A percentile compares a stretch with the other conserved stretches of the same genome.
These are phyloP conservation scores for Bombus consobrinus DNA, from an alignment of 1,140 invertebrate genomes.

Conservation along the genomic window DNA sequence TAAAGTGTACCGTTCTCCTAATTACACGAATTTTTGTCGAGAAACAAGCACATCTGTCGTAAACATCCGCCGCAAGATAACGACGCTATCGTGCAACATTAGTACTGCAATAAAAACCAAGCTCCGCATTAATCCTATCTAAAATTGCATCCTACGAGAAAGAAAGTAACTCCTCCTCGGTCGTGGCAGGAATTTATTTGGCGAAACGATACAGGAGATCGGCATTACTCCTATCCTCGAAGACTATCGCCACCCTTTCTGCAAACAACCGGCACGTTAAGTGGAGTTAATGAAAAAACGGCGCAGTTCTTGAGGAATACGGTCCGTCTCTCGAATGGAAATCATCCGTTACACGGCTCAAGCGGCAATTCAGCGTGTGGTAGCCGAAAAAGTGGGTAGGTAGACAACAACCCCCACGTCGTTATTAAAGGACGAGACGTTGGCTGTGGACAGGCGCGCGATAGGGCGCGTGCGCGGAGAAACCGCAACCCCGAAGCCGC, in stretches of 20 bases:
- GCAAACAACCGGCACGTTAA: conserved; percentile 15
- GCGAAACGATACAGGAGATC: background rate
- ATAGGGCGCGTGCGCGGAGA: conserved; percentile 69
- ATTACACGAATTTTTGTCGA: conserved; percentile 22
- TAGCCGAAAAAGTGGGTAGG: conserved; percentile 30
- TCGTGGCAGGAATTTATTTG: background rate
- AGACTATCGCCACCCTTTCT: conserved; percentile 2
- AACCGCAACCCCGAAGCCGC: conserved; percentile 75
- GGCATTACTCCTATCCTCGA: background rate
- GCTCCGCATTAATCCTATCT: background rate
- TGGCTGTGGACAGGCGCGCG: conserved; percentile 62
- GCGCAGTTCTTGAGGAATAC: conserved; percentile 12
- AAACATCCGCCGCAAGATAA: conserved; percentile 4
- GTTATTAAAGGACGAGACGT: conserved; percentile 65
- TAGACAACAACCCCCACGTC: conserved; percentile 28
- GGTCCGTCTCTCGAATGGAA: background rate
- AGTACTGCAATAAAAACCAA: background rate
- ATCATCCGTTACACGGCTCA: background rate
- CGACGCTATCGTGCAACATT: background rate
- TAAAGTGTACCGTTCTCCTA: conserved; percentile 21
- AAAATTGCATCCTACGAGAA: conserved; percentile 3
- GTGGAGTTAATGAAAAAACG: conserved; percentile 39
- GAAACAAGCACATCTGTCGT: conserved; percentile 23
- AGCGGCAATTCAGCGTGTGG: conserved; percentile 4
- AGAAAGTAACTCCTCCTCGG: background rate